A percentile compares a stretch with the other conserved stretches of the same genome.
Conservation (phyloP, 2,888 invertebrate species). For the Steinernema hermaphroditum region DNA sequence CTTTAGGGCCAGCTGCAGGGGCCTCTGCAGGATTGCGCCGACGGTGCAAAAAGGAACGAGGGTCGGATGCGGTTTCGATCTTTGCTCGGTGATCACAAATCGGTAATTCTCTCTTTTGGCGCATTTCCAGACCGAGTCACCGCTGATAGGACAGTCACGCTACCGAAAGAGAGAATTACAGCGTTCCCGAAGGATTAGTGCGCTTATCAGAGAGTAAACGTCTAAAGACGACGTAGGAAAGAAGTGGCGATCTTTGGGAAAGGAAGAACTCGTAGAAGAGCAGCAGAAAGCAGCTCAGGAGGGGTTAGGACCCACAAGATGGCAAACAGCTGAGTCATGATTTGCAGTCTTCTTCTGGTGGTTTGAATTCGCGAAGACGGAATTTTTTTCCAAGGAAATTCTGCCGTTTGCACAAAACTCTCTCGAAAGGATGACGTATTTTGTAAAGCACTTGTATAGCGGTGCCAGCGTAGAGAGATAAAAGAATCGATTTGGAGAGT, state of each 20-base stretch:
- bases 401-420: no score
- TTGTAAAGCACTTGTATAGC: no score
- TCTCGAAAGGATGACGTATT: no score
- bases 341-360: no score
- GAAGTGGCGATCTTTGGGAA: background rate
- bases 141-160: background rate
- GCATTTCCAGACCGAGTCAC: background rate
- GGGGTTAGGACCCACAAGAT: background rate
- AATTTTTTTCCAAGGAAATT: no score
- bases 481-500: no score
- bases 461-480: no score
- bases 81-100: background rate
- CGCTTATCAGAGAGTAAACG: background rate
- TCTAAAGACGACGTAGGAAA: no score
- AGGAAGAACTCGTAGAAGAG: background rate
- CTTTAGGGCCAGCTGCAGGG: conserved; percentile 6
- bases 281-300: background rate
- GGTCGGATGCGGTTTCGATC: background rate
- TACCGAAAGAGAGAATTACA: background rate
- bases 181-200: background rate
- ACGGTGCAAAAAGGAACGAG: background rate
- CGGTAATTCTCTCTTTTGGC: background rate
- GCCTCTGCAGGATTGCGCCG: background rate
- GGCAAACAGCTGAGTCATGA: no score
- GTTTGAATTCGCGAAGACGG: no score